A percentile compares a stretch with the other conserved stretches of the same genome.
phyloP scores from a whole-genome alignment of 2,888 invertebrate genomes.

The Catocala sponsa region DNA sequence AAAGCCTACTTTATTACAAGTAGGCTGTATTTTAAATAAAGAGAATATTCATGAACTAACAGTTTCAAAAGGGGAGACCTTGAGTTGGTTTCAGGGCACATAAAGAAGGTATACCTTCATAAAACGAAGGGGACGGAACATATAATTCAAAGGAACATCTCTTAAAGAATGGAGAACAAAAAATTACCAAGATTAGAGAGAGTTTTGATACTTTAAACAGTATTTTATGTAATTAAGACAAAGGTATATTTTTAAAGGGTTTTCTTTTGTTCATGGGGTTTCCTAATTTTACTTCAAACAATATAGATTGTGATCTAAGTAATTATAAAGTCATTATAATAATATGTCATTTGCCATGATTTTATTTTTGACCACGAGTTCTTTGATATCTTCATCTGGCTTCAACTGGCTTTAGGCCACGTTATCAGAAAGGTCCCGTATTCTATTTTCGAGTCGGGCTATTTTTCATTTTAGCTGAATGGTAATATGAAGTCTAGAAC shows the following conservation, averaged over 20 bases:
- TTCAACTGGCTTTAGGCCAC: too few relatives aligned
- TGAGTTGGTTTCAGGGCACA: too few relatives aligned
- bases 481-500: too few relatives aligned
- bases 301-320: not conserved
- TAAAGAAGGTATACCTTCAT: not conserved
- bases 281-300: too few relatives aligned
- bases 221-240: slow-evolving; percentile 11
- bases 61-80: not conserved
- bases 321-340: too few relatives aligned
- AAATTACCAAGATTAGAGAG: slow-evolving; percentile 1
- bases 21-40: not conserved
- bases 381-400: too few relatives aligned
- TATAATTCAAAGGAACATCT: not conserved
- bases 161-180: not conserved
- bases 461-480: too few relatives aligned
- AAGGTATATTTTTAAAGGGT: not conserved
- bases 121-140: slow-evolving; percentile 1
- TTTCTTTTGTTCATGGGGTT: too few relatives aligned
- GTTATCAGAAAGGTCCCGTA: too few relatives aligned
- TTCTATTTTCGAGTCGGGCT: too few relatives aligned
- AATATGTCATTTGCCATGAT: too few relatives aligned
- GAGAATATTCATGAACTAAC: slow-evolving; percentile 5
- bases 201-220: slow-evolving; percentile 6
- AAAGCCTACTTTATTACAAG: not conserved
- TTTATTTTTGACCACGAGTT: too few relatives aligned